Evolutionary conservation across 2,888 invertebrate species (phyloP).

Genomic region (Trachelus tabidus): DNA sequence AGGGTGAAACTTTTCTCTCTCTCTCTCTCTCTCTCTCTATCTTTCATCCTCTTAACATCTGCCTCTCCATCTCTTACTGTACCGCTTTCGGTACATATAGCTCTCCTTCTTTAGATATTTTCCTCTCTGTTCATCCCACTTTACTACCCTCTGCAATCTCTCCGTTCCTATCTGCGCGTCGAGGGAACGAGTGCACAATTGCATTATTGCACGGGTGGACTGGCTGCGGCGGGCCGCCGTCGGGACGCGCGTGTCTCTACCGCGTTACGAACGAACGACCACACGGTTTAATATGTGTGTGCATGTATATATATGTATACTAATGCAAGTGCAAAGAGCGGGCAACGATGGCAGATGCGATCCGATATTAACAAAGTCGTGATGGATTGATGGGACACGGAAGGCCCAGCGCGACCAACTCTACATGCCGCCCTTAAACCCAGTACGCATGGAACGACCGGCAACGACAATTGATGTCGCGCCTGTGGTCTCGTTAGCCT

Average conservation of each 20-base stretch:
- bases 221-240: not conserved
- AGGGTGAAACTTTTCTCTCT: not conserved
- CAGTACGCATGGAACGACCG: no score
- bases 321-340: not conserved
- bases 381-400: slow-evolving; percentile 9
- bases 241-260: not conserved
- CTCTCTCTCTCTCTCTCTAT: not conserved
- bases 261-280: not conserved
- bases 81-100: no score
- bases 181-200: slow-evolving; percentile 10
- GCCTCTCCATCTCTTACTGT: no score
- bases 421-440: slow-evolving; percentile 19
- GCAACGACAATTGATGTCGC: slow-evolving; percentile 27
- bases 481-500: not conserved
- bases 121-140: no score
- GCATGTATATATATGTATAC: not conserved
- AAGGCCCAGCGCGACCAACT: no score
- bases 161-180: slow-evolving; percentile 4
- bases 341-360: slow-evolving; percentile 19
- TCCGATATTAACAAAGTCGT: slow-evolving; percentile 19
- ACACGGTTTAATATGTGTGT: not conserved
- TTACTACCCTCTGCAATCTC: no score
- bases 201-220: slow-evolving; percentile 11
- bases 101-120: no score
- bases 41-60: not conserved